phyloP scores from a whole-genome alignment of 2,888 invertebrate genomes.

The Pemphredon lugubris region DNA sequence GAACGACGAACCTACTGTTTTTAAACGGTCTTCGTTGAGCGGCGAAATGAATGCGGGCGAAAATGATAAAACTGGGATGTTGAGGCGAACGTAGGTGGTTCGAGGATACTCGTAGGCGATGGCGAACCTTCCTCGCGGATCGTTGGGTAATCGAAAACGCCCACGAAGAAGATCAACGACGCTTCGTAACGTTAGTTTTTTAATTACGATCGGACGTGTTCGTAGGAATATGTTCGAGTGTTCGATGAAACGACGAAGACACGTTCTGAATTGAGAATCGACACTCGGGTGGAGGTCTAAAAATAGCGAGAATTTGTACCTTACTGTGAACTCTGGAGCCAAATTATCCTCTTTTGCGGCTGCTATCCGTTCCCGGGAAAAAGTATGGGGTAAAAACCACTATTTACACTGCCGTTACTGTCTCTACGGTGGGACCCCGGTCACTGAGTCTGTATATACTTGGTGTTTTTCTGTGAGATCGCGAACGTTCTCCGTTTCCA shows the following conservation, averaged over 20 bases:
- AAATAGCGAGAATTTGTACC: constrained; percentile 76
- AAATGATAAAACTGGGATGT: no score
- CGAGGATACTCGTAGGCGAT: no score
- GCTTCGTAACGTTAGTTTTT: neutral
- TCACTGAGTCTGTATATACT: constrained; percentile 53
- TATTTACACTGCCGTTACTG: constrained; percentile 57
- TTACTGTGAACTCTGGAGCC: constrained; percentile 77
- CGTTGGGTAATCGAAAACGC: constrained; percentile 59
- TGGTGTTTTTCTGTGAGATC: constrained; percentile 48
- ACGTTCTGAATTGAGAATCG: constrained; percentile 64
- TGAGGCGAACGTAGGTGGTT: no score
- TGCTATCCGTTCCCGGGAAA: constrained; percentile 49
- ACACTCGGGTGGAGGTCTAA: constrained; percentile 66
- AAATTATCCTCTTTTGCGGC: constrained; percentile 66
- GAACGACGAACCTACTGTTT: constrained; percentile 60
- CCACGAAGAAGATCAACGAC: constrained; percentile 41
- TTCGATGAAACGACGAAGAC: constrained; percentile 21
- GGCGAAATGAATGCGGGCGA: no score
- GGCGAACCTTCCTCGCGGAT: constrained; percentile 21
- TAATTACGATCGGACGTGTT: neutral
- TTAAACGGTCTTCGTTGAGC: neutral
- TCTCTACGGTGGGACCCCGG: constrained; percentile 26
- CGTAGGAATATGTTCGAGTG: neutral
- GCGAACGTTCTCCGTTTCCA: constrained; percentile 67
- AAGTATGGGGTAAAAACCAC: constrained; percentile 42